Evolutionary conservation across 2,113 vertebrate species (phyloP), one percentile per base, ranked within the genome.

Genomic region (Nothoprocta pentlandii): DNA sequence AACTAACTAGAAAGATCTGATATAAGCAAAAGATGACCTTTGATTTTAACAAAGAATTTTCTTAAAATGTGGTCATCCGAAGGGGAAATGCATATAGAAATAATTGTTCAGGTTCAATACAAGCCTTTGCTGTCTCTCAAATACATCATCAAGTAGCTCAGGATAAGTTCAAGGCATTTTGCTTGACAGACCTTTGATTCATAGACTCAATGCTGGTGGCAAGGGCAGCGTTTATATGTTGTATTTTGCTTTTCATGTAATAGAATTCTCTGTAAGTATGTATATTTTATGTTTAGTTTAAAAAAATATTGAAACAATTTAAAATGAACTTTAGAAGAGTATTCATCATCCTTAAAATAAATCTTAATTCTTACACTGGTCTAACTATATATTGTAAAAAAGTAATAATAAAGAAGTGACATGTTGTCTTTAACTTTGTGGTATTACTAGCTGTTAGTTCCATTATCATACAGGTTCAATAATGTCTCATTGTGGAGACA

Each of bases 201-300:
- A 0, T 47, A 59, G 30, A 54, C 59, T 76, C 32, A 69, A 16
- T n/a, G 46, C 26, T 73, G 53, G 6, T 76, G 66, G 21, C 81
- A 19, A 10, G 74, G 32, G 26, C 2, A 13, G 9, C 0, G 0
- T 87, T 94, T 15, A 32, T 53, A 1, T n/a, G 2, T 77, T 89
- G 54, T 0, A 2, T 77, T 94, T 93, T 82, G 61, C 23, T 87
- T 77, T 73, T 47, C 54, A 67, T 46, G 49, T 63, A 49, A 30
- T 42, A 53, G 22, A 62, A 66, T 56, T 81, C 39, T 42, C 39
- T 89, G 32, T 39, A 87, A 89, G 58, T 17, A 28, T 63, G 30
- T 74, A 1, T 84, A 23, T 84, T 42, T 87, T 20, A 15, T 66
- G 4, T 44, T 84, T 25, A 62, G 5, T 22, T 53, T 28, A 54